Base-by-base conservation (phyloP, 2,113 vertebrate genomes). In the Stercorarius parasiticus region DNA sequence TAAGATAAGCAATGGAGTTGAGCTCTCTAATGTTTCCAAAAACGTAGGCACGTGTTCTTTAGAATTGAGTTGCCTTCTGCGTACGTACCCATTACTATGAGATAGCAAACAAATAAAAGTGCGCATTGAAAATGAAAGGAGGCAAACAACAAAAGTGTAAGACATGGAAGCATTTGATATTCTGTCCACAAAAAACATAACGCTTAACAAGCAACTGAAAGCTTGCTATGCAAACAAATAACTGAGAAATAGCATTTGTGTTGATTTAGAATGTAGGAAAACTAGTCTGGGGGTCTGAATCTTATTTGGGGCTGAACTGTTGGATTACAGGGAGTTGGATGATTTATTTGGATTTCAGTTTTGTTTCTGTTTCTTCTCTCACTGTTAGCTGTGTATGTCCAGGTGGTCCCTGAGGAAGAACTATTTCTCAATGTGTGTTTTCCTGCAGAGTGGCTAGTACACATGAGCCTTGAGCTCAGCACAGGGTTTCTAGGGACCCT, bases 301-400 rank as follows among this genome's bases (percentile, higher is more conserved):
- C 67, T 25, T 64, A n/a, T 65, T 77, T 65, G 16, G 70, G 49
- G 16, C 34, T 73, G 26, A 95, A 15, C 32, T 59, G 43, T 58
- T 90, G 47, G 38, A 30, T 80, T 73, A 21, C 6, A 29, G 7
- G 26, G 56, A 45, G 20, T 29, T 84, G 30, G 20, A 7, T 61
- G 49, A 34, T 26, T 61, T 64, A 61, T 34, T 67, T 43, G 69
- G 2, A 26, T 52, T 90, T 87, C 0, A 3, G 8, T 55, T 86
- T 59, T 0, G 2, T 13, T 80, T 73, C 64, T 15, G 10, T 34
- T 85, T 58, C 26, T 81, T 81, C 50, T 81, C 36, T 74, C 0
- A 0, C 34, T 1, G 2, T 87, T 56, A 53, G 25, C 2, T 0
- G 1, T 49, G 50, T 43, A 4, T 58, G 36, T 38, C 59, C 47